These are phyloP conservation scores for Ditylenchus weischeri DNA, from an alignment of 2,888 invertebrate species.

Conservation along the genomic window DNA sequence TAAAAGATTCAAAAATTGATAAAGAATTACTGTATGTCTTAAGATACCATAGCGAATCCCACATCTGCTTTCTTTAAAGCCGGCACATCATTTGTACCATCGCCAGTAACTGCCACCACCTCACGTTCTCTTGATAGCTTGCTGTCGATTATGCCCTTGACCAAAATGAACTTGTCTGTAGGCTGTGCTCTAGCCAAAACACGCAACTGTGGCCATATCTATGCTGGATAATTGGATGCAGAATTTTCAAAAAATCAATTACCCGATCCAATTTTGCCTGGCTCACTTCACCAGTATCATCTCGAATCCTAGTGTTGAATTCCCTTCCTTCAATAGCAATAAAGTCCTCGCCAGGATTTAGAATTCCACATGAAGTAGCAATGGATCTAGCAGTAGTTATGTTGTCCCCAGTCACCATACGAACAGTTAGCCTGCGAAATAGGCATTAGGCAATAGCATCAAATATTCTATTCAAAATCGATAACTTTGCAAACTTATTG, in stretches of 20 bases:
- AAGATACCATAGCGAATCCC: slow-evolving; percentile 63
- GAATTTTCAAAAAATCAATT: too few species aligned
- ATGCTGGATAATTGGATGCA: slow-evolving; percentile 57
- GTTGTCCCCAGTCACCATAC: slow-evolving; percentile 65
- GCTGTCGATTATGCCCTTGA: slow-evolving; percentile 36
- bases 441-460: slow-evolving; percentile 62
- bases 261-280: slow-evolving; percentile 37
- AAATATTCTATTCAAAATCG: slow-evolving; percentile 52
- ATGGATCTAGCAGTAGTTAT: slow-evolving; percentile 61
- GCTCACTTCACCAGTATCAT: slow-evolving; percentile 41
- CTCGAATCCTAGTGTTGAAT: slow-evolving; percentile 62
- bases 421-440: slow-evolving; percentile 62
- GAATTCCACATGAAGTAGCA: slow-evolving; percentile 62
- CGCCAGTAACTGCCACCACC: slow-evolving; percentile 78
- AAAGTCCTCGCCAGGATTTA: slow-evolving; percentile 60
- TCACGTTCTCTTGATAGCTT: slow-evolving; percentile 64
- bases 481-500: not conserved
- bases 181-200: slow-evolving; percentile 96
- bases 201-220: slow-evolving; percentile 91
- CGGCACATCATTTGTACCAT: slow-evolving; percentile 63
- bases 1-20: not conserved
- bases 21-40: not conserved
- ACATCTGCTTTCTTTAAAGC: slow-evolving; percentile 60
- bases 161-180: slow-evolving; percentile 82
- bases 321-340: slow-evolving; percentile 62